Conservation (phyloP, 2,797 vertebrate genomes). For the Salarias fasciatus region DNA sequence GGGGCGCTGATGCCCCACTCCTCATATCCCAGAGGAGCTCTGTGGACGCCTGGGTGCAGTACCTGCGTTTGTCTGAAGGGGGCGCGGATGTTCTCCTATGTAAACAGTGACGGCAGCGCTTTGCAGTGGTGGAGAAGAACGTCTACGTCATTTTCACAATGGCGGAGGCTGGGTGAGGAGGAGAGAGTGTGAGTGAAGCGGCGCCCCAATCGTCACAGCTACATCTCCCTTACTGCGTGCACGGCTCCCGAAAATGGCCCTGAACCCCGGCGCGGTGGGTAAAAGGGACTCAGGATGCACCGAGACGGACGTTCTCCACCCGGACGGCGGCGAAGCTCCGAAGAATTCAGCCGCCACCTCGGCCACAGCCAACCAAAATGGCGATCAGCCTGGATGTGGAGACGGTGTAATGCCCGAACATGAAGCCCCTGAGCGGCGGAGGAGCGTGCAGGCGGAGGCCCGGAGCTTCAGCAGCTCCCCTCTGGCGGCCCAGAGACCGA, state of each 20-base stretch:
- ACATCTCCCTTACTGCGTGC: conserved; percentile 69
- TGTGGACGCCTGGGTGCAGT: conserved; percentile 14
- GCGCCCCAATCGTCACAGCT: conserved; percentile 73
- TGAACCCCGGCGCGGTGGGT: conserved; percentile 78
- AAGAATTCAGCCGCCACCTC: conserved; percentile 82
- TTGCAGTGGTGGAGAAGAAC: conserved; percentile 86
- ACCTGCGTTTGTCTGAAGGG: conserved; percentile 38
- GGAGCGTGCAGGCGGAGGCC: conserved; percentile 67
- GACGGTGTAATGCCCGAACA: conserved; percentile 83
- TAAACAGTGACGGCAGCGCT: conserved; percentile 85
- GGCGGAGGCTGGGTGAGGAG: conserved; percentile 88
- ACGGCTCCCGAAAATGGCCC: conserved; percentile 82
- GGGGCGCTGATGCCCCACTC: too few relatives aligned
- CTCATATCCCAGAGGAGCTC: too few relatives aligned
- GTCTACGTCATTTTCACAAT: conserved; percentile 88
- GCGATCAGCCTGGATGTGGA: conserved; percentile 86
- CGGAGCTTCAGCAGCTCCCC: conserved; percentile 75
- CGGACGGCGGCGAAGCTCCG: conserved; percentile 73
- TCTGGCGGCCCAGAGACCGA: conserved; percentile 64
- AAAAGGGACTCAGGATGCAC: conserved; percentile 72
- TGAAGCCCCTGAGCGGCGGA: conserved; percentile 82
- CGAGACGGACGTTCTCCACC: conserved; percentile 55
- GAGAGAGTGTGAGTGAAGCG: conserved; percentile 77
- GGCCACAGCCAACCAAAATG: conserved; percentile 87
- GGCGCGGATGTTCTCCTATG: conserved; percentile 77